Evolutionary conservation across 2,113 vertebrate genomes (phyloP).

Genomic region (Protobothrops flavoviridis): DNA sequence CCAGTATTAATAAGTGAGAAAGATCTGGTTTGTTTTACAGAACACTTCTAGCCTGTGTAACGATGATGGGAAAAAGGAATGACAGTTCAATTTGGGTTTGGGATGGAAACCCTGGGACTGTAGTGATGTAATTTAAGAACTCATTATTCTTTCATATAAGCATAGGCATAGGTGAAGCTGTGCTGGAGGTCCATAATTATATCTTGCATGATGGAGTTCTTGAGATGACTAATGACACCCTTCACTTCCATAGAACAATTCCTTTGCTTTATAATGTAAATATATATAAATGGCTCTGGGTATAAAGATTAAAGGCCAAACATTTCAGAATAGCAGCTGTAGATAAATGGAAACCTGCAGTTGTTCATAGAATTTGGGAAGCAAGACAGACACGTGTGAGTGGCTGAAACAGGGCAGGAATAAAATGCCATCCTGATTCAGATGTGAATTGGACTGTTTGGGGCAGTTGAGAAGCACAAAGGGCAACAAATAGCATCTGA

Average conservation of each 20-base stretch:
- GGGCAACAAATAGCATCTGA: too few relatives aligned
- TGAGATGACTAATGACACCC: slow-evolving; percentile 22
- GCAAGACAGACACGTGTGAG: background rate
- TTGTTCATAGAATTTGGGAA: slow-evolving; percentile 16
- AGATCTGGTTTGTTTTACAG: slow-evolving; percentile 39
- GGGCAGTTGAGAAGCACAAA: background rate
- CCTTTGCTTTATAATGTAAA: slow-evolving; percentile 58
- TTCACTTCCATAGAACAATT: slow-evolving; percentile 43
- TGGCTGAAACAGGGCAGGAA: background rate
- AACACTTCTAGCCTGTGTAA: slow-evolving; percentile 15
- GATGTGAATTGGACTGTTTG: background rate
- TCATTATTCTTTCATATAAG: slow-evolving; percentile 60
- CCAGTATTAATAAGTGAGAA: slow-evolving; percentile 45
- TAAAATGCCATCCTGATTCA: background rate
- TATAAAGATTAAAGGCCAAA: slow-evolving; percentile 59
- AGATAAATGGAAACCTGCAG: slow-evolving; percentile 36
- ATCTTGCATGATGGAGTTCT: slow-evolving; percentile 44
- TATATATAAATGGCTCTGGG: slow-evolving; percentile 50
- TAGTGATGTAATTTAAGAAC: slow-evolving; percentile 54
- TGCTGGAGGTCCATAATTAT: slow-evolving; percentile 46
- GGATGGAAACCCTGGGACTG: slow-evolving; percentile 52
- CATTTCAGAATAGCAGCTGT: slow-evolving; percentile 51
- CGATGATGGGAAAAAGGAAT: background rate
- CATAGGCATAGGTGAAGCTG: slow-evolving; percentile 24
- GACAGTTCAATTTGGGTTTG: slow-evolving; percentile 42